Evolutionary conservation across 2,888 invertebrate genomes (phyloP).

Genomic region (Dynastes grantii): DNA sequence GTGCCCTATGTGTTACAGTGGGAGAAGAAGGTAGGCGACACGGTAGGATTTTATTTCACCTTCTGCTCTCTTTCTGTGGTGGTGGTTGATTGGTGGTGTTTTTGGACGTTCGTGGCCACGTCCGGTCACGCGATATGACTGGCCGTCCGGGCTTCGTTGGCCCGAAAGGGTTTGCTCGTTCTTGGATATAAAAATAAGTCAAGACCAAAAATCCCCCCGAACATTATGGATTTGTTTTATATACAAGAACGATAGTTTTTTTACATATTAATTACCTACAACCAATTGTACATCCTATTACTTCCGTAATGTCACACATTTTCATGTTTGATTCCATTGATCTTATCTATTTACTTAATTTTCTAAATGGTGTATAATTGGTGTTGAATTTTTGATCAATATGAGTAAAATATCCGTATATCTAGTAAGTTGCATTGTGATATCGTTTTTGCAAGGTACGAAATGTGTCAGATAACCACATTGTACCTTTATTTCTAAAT

Average conservation of each 20-base stretch:
- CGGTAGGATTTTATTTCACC: conserved; percentile 89
- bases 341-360: conserved; percentile 1
- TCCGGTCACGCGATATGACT: conserved; percentile 53
- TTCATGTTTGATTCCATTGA: not conserved
- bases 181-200: conserved; percentile 49
- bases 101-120: conserved; percentile 53
- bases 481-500: conserved; percentile 21
- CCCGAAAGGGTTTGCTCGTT: conserved; percentile 58
- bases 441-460: conserved; percentile 12
- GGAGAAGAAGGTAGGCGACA: conserved; percentile 99
- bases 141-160: conserved; percentile 22
- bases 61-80: conserved; percentile 71
- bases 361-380: conserved; percentile 38
- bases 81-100: conserved; percentile 16
- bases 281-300: conserved; percentile 42
- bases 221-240: not conserved
- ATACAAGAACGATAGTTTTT: conserved; percentile 38
- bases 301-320: not conserved
- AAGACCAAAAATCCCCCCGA: conserved; percentile 41
- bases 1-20: conserved; percentile 99
- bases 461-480: conserved; percentile 47
- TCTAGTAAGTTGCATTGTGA: conserved; percentile 39
- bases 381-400: conserved; percentile 22
- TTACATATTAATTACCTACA: conserved; percentile 20
- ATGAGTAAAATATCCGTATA: conserved; percentile 12